Conservation (phyloP, 1,140 invertebrate species). For the Archivesica marissinica region DNA sequence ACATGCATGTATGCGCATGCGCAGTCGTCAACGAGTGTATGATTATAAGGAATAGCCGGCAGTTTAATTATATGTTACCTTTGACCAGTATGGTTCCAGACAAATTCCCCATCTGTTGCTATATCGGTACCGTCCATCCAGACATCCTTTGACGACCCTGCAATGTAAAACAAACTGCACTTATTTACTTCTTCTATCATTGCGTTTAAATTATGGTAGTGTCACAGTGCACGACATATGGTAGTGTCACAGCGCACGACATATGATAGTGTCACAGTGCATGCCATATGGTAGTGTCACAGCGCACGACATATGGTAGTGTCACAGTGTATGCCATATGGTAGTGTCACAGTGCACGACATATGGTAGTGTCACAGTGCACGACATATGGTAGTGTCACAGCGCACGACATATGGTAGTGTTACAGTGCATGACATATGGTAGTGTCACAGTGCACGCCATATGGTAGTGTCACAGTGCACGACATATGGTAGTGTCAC, state of each 20-base stretch:
- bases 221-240: too few relatives aligned
- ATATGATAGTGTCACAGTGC: too few relatives aligned
- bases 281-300: too few relatives aligned
- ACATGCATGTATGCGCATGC: not conserved
- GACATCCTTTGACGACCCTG: not conserved
- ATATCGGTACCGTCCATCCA: slow-evolving; percentile 20
- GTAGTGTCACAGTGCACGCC: too few relatives aligned
- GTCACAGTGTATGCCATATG: too few relatives aligned
- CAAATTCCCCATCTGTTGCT: not conserved
- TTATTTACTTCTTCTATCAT: not conserved
- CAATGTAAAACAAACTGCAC: not conserved
- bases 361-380: not conserved
- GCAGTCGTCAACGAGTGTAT: not conserved
- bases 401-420: too few relatives aligned
- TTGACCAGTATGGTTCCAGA: slow-evolving; percentile 5
- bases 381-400: too few relatives aligned
- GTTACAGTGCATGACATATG: too few relatives aligned
- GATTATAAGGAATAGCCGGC: not conserved
- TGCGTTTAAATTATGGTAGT: not conserved
- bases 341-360: not conserved
- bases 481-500: too few relatives aligned
- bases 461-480: too few relatives aligned
- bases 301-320: not conserved
- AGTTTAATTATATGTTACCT: not conserved
- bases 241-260: not conserved